Conservation (phyloP, 2,797 vertebrate genomes). For the Pipistrellus kuhlii region DNA sequence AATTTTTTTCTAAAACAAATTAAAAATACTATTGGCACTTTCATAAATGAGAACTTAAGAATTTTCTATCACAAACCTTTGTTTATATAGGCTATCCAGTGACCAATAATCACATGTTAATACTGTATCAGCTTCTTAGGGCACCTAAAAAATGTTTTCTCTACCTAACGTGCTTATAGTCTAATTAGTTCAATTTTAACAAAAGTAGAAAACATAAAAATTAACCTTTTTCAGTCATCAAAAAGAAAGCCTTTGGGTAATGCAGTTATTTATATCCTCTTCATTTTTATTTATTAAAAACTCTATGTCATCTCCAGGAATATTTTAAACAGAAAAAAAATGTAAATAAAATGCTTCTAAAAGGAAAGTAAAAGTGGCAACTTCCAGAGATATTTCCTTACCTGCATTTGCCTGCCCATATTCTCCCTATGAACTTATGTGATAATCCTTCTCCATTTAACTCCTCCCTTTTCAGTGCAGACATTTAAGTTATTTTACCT, state of each 20-base stretch:
- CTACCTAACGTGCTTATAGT: background rate
- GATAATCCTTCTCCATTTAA: background rate
- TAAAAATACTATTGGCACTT: background rate
- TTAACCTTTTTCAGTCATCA: background rate
- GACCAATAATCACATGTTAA: background rate
- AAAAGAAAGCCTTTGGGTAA: slow-evolving; percentile 27
- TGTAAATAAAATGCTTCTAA: slow-evolving; percentile 24
- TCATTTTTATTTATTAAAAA: slow-evolving; percentile 52
- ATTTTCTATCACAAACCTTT: background rate
- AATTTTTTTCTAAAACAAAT: slow-evolving; percentile 2
- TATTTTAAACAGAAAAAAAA: background rate
- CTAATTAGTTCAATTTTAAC: slow-evolving; percentile 39
- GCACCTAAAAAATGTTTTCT: slow-evolving; percentile 20
- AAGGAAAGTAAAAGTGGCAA: background rate
- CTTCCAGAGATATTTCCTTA: background rate
- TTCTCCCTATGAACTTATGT: background rate
- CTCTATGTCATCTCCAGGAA: background rate
- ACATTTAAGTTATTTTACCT: background rate
- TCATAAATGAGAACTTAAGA: background rate
- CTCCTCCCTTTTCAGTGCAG: background rate
- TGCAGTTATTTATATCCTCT: background rate
- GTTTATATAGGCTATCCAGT: background rate
- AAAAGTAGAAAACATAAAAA: slow-evolving; percentile 36
- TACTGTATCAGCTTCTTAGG: background rate
- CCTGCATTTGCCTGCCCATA: background rate